Base-by-base conservation (phyloP, 1,140 invertebrate species). In the Dendroctonus ponderosae region DNA sequence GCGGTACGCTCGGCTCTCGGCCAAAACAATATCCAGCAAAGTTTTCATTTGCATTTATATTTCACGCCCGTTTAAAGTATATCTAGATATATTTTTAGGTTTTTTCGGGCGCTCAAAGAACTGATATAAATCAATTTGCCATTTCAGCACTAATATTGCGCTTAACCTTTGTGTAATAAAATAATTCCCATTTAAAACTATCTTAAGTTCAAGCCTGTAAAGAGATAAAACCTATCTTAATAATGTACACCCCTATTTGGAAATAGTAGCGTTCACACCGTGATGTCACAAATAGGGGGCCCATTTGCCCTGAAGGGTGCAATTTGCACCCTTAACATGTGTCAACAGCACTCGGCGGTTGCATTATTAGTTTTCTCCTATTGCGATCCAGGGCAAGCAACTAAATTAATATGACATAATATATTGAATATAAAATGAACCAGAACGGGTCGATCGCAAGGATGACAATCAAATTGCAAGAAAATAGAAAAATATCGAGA, bases 321-420 rank as follows among this genome's bases (percentile, higher is more conserved):
- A 44, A 58, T 44, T 58, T 58, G 56, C 43, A 46, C 56, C 40
- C 56, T 58, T 58, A 46, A 58, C 56, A 46, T 58, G 56, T 58
- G 56, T 58, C 43, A 58, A 44, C 49, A 51, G 11, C 9, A 51
- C 14, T 11, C 14, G 49, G 9, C 14, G 9, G 7, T 51, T 51
- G 49, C 49, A n/a, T 51, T 51, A 51, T 51, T 54, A 54, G 38
- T 54, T 54, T 54, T 54, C 40, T 12, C 8, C n/a, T 46, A 46
- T 4, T 2, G 26, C 26, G 26, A 26, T 26, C 26, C 3, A 26
- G 1, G 26, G 26, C 26, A 26, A 26, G 26, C 26, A 3, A 26
- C 26, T 26, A 26, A 26, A 26, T 14, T 48, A 5, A 48, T 5
- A 11, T 8, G 7, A 48, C 5, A 48, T 11, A 48, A 48, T 48